Evolutionary conservation across 2,888 invertebrate species (phyloP), one percentile per base, ranked within the genome.

Genomic region (Cabera pusaria): DNA sequence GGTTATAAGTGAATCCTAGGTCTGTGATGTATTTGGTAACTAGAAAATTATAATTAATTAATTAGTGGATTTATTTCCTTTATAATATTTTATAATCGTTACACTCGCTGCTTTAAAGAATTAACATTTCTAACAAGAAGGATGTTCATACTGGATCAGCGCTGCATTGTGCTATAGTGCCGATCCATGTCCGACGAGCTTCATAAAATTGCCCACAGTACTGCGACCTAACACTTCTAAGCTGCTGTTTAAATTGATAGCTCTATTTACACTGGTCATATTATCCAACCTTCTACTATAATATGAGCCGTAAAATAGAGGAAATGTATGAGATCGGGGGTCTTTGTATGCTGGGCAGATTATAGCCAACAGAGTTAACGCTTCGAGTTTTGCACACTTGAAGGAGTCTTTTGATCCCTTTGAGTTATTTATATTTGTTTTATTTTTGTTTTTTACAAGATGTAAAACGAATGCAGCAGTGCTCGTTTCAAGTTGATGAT

Each of bases 401-500:
- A 70, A 65, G 40, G 66, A 71, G 58, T 64, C 75, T 72, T 79
- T 77, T 78, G 76, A 75, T 72, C 72, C 43, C 49, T 51, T 55
- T 40, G 33, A 52, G 43, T 49, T 34, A 49, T 44, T 49, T 49
- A 55, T 47, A 53, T 52, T 52, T 64, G 59, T 61, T 53, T n/a
- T n/a, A n/a, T n/a, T n/a, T n/a, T n/a, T n/a, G n/a, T n/a, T n/a
- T n/a, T n/a, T 34, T 35, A 35, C 31, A 29, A 47, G 38, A 39
- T 26, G 25, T 14, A 3, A 5, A 18, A 19, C 18, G 29, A 22
- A 19, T 35, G 31, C 31, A 35, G 18, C 29, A 21, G 20, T 20
- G 12, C 5, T 24, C 5, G 2, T 2, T 10, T 24, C 9, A 35
- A 16, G 7, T 5, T 4, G 7, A n/a, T n/a, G n/a, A n/a, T n/a